Evolutionary conservation across 2,113 vertebrate species (phyloP).

Genomic region (Poicephalus meyeri): DNA sequence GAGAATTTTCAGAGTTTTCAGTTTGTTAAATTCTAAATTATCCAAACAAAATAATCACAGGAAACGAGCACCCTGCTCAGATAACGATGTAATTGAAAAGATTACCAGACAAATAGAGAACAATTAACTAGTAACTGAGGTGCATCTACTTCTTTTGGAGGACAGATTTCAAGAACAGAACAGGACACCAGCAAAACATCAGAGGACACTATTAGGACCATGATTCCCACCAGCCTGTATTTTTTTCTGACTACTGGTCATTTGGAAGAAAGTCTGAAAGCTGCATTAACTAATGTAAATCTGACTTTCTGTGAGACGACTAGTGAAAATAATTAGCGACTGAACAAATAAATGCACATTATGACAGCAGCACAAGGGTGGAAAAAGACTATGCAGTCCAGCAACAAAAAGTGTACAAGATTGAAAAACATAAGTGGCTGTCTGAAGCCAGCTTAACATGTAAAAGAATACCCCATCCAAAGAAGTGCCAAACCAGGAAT

Average conservation of each 20-base stretch:
- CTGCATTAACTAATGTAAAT: background rate
- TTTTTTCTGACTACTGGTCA: background rate
- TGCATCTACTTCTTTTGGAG: background rate
- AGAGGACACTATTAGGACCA: background rate
- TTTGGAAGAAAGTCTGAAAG: background rate
- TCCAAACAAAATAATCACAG: background rate
- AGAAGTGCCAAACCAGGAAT: background rate
- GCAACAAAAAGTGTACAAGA: background rate
- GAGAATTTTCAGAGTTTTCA: background rate
- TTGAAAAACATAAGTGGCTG: fast-evolving
- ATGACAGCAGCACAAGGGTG: background rate
- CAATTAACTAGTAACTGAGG: background rate
- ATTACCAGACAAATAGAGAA: background rate
- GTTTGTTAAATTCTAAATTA: background rate
- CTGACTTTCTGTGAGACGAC: background rate
- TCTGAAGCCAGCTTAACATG: background rate
- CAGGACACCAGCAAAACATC: background rate
- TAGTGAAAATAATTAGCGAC: background rate
- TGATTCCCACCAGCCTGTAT: background rate
- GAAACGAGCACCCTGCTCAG: background rate
- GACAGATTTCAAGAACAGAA: background rate
- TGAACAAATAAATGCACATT: background rate
- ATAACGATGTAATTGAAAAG: background rate
- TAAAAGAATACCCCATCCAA: background rate
- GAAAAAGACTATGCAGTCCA: background rate